Evolutionary conservation across 2,888 invertebrate genomes (phyloP).

Genomic region (Drosophila lacicola): DNA sequence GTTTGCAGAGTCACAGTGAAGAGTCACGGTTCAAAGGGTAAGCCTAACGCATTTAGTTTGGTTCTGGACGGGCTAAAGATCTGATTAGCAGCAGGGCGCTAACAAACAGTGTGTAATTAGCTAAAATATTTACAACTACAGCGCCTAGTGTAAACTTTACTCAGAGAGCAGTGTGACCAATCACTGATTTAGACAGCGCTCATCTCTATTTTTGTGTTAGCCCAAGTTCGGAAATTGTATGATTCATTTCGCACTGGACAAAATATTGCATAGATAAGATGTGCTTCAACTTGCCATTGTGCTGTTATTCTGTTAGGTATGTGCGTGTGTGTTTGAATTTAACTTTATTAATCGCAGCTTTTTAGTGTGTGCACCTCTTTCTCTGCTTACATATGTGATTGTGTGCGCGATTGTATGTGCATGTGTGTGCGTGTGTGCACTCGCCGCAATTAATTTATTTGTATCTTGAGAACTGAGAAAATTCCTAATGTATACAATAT

Average conservation of each 20-base stretch:
- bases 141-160: not conserved
- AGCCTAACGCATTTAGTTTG: not conserved
- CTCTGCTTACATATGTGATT: not conserved
- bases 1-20: constrained; percentile 4
- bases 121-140: not conserved
- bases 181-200: constrained; percentile 14
- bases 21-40: constrained; percentile 33
- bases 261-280: constrained; percentile 70
- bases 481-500: constrained; percentile 24
- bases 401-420: not conserved
- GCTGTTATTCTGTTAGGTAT: constrained; percentile 7
- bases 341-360: constrained; percentile 38
- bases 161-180: constrained; percentile 7
- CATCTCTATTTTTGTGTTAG: constrained; percentile 42
- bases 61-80: not conserved
- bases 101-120: not conserved
- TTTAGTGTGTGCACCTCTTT: constrained; percentile 16
- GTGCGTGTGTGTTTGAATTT: constrained; percentile 20
- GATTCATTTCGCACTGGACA: constrained; percentile 43
- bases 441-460: constrained; percentile 17
- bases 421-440: constrained; percentile 4
- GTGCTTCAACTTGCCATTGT: constrained; percentile 32
- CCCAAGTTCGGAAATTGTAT: constrained; percentile 42
- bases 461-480: constrained; percentile 16
- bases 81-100: not conserved